These are phyloP conservation scores for Haliclona indistincta DNA, from an alignment of 37 sponge, comb jelly and placozoan species.

Conservation along the genomic window DNA sequence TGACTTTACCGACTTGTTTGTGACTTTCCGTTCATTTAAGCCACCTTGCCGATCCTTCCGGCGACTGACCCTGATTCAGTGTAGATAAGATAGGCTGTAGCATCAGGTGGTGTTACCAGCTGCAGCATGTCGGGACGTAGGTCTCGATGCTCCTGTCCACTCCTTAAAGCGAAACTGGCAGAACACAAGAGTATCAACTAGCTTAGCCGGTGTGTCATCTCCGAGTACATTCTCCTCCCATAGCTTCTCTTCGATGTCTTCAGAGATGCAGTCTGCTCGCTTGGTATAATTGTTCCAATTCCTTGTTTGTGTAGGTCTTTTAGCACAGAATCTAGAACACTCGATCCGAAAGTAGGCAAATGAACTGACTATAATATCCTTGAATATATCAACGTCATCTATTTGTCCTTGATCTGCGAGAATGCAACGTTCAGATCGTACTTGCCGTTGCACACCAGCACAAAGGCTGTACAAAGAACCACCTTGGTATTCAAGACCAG, in stretches of 20 bases:
- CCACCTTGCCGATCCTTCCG: not conserved
- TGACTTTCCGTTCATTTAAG: not conserved
- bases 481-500: not conserved
- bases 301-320: conserved; percentile 2
- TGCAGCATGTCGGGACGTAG: not conserved
- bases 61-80: not conserved
- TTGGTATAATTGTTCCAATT: conserved; percentile 1
- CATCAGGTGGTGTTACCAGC: not conserved
- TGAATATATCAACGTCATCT: conserved; percentile 3
- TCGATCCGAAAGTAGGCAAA: not conserved
- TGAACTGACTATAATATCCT: not conserved
- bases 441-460: not conserved
- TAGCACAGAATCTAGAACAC: not conserved
- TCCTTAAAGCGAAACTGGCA: no score
- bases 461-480: not conserved
- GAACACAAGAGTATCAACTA: conserved; percentile 2
- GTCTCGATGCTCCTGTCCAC: no score
- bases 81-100: not conserved
- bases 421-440: no score
- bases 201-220: not conserved
- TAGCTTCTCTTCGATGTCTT: not conserved
- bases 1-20: not conserved
- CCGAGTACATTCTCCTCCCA: not conserved
- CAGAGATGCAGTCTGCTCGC: conserved; percentile 3
- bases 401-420: not conserved